Percentiles rank a stretch among this genome's conserved stretches.
These are phyloP conservation scores for Yoshiicerus persimilis DNA, from an alignment of 1,140 invertebrate species.

Conservation along the genomic window DNA sequence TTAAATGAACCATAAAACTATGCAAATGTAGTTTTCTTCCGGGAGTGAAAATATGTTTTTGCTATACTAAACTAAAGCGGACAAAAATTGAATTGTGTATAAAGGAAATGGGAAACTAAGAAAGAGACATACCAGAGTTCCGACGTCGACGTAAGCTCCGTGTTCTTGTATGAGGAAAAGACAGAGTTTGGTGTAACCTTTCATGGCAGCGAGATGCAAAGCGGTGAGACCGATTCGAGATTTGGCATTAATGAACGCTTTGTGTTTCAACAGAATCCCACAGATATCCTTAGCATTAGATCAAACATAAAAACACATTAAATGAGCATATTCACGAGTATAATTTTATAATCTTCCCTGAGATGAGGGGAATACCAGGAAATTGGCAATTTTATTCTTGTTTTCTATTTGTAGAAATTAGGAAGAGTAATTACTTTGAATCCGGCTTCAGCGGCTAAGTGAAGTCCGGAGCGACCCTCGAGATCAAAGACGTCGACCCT, in stretches of 20 bases:
- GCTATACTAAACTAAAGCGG: too few species aligned
- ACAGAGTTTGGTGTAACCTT: conserved; percentile 81
- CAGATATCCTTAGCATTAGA: conserved; percentile 57
- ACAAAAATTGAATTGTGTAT: too few species aligned
- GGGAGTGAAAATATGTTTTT: too few species aligned
- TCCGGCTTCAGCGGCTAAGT: conserved; percentile 55
- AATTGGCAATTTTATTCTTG: too few species aligned
- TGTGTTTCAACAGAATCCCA: conserved; percentile 90
- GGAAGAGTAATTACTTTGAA: conserved; percentile 30
- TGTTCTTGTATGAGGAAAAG: conserved; percentile 90
- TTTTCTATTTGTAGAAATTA: too few species aligned
- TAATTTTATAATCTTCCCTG: too few species aligned
- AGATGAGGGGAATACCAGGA: too few species aligned
- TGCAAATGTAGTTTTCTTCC: too few species aligned
- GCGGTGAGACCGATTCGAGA: conserved; percentile 80
- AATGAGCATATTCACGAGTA: neutral
- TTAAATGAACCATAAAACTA: too few species aligned
- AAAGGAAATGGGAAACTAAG: too few species aligned
- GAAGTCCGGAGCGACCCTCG: conserved; percentile 90
- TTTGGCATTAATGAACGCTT: conserved; percentile 98
- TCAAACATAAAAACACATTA: neutral
- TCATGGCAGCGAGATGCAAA: conserved; percentile 87
- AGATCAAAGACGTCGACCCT: conserved; percentile 98
- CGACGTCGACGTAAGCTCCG: conserved; percentile 89
- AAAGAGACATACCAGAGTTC: conserved; percentile 75